A percentile compares a stretch with the other conserved stretches of the same genome.
Conservation (phyloP, 2,797 vertebrate genomes). For the Falco cherrug region DNA sequence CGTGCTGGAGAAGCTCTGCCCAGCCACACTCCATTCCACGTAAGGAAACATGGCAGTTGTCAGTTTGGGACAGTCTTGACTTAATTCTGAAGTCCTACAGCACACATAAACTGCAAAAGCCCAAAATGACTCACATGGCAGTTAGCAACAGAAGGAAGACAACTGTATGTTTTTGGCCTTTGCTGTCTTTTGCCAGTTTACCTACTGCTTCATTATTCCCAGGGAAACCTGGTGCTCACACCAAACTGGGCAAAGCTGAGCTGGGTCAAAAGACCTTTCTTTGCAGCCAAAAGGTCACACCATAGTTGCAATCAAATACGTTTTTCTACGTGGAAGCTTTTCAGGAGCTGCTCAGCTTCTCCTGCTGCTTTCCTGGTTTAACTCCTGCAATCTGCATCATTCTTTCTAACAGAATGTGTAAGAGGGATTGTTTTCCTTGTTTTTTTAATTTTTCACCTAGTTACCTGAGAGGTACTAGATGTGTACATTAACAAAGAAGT, state of each 20-base stretch:
- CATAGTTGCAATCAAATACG: background rate
- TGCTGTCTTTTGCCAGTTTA: background rate
- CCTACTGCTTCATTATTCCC: background rate
- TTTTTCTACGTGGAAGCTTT: background rate
- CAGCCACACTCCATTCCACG: fast-evolving
- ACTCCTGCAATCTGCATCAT: background rate
- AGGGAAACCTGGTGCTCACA: background rate
- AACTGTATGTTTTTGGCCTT: background rate
- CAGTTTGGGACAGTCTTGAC: background rate
- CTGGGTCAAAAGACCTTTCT: background rate
- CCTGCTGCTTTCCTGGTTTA: background rate
- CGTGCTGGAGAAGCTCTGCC: fast-evolving
- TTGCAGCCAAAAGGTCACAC: background rate
- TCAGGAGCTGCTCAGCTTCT: background rate
- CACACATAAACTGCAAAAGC: background rate
- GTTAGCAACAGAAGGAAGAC: background rate
- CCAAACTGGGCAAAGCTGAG: background rate
- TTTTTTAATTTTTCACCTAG: background rate
- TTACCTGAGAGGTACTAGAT: background rate
- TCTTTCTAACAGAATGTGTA: background rate
- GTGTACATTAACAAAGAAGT: background rate
- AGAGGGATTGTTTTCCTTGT: conserved; percentile 1
- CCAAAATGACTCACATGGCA: background rate
- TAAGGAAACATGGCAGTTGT: background rate
- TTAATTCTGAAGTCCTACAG: background rate